A percentile compares a stretch with the other conserved stretches of the same genome.
Conservation (phyloP, 2,113 vertebrate genomes). For the Caloenas nicobarica region DNA sequence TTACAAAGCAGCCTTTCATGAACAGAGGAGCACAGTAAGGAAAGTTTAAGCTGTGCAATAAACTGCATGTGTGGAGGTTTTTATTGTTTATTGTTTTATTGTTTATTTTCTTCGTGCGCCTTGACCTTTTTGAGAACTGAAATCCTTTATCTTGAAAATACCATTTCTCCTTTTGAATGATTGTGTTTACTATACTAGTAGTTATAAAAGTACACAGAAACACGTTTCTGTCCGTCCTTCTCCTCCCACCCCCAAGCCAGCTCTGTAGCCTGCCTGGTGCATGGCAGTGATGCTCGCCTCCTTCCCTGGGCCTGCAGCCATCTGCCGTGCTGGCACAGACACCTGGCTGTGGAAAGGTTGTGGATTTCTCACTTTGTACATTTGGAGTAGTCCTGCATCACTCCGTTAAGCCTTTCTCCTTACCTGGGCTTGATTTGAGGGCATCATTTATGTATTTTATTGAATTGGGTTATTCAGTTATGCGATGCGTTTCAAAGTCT, state of each 20-base stretch:
- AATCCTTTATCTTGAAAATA: not conserved
- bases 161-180: not conserved
- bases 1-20: not conserved
- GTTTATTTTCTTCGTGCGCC: not conserved
- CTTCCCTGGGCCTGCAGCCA: not conserved
- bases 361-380: not conserved
- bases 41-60: not conserved
- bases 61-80: not conserved
- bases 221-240: not conserved
- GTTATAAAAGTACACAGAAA: not conserved
- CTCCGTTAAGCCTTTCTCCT: not conserved
- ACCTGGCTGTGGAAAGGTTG: not conserved
- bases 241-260: not conserved
- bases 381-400: not conserved
- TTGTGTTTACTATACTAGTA: not conserved
- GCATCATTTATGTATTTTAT: not conserved
- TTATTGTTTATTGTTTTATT: not conserved
- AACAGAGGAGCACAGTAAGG: not conserved
- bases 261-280: not conserved
- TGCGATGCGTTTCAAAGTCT: not conserved
- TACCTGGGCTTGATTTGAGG: not conserved
- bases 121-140: constrained; percentile 13
- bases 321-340: constrained; percentile 17
- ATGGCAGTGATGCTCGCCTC: not conserved
- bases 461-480: not conserved